Percentiles rank a stretch among this genome's conserved stretches.
phyloP scores from a whole-genome alignment of 2,888 invertebrate species.

The Microctonus hyperodae region DNA sequence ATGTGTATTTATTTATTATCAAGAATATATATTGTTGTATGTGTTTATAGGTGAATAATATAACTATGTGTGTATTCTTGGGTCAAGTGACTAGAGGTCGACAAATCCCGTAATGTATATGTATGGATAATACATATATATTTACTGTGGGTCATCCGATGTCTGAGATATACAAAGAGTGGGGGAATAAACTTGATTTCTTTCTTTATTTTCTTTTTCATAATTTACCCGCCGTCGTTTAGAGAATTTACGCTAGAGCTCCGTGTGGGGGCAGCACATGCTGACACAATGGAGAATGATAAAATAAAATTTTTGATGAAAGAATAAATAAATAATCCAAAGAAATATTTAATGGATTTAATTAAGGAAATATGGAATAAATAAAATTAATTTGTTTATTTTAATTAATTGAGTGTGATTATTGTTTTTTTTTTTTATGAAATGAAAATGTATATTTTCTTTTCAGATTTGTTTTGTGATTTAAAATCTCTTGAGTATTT shows the following conservation, averaged over 20 bases:
- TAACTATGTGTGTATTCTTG: slow-evolving; percentile 1
- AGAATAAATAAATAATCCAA: too few species aligned
- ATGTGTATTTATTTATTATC: background rate
- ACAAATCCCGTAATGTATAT: slow-evolving; percentile 10
- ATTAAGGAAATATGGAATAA: too few species aligned
- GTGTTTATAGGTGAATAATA: too few species aligned
- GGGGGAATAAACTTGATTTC: background rate
- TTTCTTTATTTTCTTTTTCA: background rate
- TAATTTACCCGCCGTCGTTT: too few species aligned
- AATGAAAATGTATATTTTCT: slow-evolving; percentile 3
- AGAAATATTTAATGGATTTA: too few species aligned
- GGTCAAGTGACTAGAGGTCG: slow-evolving; percentile 15
- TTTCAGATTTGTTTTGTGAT: background rate
- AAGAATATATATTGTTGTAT: background rate
- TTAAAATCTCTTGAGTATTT: background rate
- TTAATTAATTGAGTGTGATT: too few species aligned
- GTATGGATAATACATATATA: background rate
- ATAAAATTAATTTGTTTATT: too few species aligned
- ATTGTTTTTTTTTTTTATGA: background rate
- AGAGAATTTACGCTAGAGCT: background rate
- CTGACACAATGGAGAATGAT: background rate
- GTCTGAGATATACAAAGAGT: background rate
- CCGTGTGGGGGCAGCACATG: slow-evolving; percentile 15
- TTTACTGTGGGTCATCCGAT: slow-evolving; percentile 15
- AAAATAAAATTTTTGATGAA: too few species aligned